These are phyloP conservation scores for Apis florea DNA, from an alignment of 1,140 invertebrate species.

Conservation along the genomic window DNA sequence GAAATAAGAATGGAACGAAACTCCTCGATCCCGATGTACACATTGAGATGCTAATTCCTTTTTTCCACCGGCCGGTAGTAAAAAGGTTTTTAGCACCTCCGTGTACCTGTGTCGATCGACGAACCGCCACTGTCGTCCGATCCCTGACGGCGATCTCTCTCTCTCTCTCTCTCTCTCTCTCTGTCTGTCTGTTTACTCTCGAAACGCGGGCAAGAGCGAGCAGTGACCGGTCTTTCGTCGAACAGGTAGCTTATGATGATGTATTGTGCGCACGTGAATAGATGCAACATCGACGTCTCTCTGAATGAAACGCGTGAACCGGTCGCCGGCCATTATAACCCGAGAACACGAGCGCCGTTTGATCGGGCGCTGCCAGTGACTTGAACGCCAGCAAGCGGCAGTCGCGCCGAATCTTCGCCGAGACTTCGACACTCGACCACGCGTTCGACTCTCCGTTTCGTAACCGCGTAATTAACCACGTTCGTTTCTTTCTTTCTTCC, in stretches of 20 bases:
- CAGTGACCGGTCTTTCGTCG: conserved; percentile 46
- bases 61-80: neutral
- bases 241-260: conserved; percentile 52
- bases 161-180: neutral
- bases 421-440: neutral
- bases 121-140: neutral
- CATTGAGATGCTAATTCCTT: neutral
- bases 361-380: conserved; percentile 63
- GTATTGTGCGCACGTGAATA: conserved; percentile 46
- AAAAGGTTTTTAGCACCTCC: conserved; percentile 20
- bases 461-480: neutral
- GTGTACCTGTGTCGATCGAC: conserved; percentile 12
- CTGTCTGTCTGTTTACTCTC: conserved; percentile 37
- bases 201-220: conserved; percentile 45
- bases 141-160: neutral
- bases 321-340: conserved; percentile 68
- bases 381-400: conserved; percentile 49
- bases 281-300: conserved; percentile 56
- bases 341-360: conserved; percentile 52
- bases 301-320: conserved; percentile 70
- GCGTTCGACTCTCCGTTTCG: conserved; percentile 5
- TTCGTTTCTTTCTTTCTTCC: neutral
- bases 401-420: conserved; percentile 37
- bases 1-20: too few relatives aligned
- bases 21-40: too few relatives aligned